phyloP scores from a whole-genome alignment of 2,113 vertebrate species.

The Xenotilapia leptura region DNA sequence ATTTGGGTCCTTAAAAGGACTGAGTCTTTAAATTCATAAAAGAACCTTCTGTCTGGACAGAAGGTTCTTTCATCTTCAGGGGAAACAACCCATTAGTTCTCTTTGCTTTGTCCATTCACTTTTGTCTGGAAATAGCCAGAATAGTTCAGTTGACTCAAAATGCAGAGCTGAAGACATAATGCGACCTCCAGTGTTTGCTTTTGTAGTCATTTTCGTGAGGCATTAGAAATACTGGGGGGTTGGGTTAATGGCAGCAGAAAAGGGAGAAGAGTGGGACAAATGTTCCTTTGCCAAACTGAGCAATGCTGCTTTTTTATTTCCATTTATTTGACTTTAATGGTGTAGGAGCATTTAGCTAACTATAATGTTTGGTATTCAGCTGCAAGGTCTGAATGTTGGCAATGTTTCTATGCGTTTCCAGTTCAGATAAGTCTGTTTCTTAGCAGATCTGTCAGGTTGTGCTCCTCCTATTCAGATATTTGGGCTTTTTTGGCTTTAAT shows the following conservation, averaged over 20 bases:
- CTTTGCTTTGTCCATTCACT: not conserved
- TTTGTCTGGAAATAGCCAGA: not conserved
- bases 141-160: not conserved
- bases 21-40: not conserved
- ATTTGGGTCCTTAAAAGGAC: not conserved
- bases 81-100: conserved; percentile 43
- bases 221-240: not conserved
- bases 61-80: conserved; percentile 48
- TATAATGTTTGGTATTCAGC: not conserved
- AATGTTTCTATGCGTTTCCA: accelerated
- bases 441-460: no score
- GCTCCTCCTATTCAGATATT: not conserved
- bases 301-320: not conserved
- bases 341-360: not conserved
- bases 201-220: not conserved
- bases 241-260: not conserved
- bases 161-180: not conserved
- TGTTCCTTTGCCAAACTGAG: not conserved
- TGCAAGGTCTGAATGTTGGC: not conserved
- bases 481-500: not conserved
- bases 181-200: not conserved
- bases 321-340: not conserved
- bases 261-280: accelerated
- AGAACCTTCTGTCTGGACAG: not conserved
- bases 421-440: not conserved